A percentile compares a stretch with the other conserved stretches of the same genome.
These are phyloP conservation scores for Neoniphon sammara DNA, from an alignment of 2,797 vertebrate genomes.

Conservation along the genomic window DNA sequence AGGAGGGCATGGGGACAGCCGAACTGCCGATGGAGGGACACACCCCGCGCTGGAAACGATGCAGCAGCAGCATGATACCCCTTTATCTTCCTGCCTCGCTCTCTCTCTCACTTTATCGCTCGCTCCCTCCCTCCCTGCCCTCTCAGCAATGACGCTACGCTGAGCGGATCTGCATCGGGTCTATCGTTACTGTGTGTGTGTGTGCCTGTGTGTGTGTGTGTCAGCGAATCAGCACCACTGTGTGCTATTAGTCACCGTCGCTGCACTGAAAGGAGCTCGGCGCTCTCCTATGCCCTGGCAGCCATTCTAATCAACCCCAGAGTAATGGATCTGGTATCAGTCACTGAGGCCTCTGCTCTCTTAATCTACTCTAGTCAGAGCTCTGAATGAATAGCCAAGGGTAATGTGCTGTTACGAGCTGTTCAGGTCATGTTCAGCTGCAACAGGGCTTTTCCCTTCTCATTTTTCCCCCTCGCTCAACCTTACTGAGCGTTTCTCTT, in stretches of 20 bases:
- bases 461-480: background rate
- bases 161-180: slow-evolving; percentile 65
- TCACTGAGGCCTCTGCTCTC: slow-evolving; percentile 13
- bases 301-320: slow-evolving; percentile 68
- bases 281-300: slow-evolving; percentile 54
- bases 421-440: background rate
- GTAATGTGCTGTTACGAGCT: background rate
- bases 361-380: slow-evolving; percentile 13
- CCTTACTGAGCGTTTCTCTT: background rate
- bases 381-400: slow-evolving; percentile 12
- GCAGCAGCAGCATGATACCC: slow-evolving; percentile 71
- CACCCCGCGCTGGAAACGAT: slow-evolving; percentile 64
- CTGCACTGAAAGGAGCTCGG: slow-evolving; percentile 50
- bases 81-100: slow-evolving; percentile 17
- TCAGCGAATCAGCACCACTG: slow-evolving; percentile 67
- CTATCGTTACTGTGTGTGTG: slow-evolving; percentile 33
- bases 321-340: slow-evolving; percentile 63
- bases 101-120: background rate
- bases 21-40: slow-evolving; percentile 61
- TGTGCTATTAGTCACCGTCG: slow-evolving; percentile 60
- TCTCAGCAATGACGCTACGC: slow-evolving; percentile 63
- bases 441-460: background rate
- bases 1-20: slow-evolving; percentile 54
- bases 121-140: slow-evolving; percentile 32
- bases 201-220: slow-evolving; percentile 24